Conservation (phyloP, 2,888 invertebrate genomes). For the Idaea straminata region DNA sequence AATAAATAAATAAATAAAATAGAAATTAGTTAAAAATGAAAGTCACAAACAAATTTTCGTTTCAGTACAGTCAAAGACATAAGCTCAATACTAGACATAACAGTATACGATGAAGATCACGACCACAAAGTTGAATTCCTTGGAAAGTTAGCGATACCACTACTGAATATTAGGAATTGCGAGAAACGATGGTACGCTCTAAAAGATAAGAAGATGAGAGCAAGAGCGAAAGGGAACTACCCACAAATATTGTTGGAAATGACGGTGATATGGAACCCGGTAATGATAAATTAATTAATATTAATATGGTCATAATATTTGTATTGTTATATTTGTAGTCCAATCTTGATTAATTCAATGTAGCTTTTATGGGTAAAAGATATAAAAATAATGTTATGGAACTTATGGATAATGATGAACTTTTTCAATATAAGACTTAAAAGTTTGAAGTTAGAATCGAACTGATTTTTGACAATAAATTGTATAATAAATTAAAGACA, state of each 20-base stretch:
- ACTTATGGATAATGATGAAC: too few relatives aligned
- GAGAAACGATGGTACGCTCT: conserved; percentile 97
- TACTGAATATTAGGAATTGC: conserved; percentile 91
- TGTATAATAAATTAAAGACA: too few relatives aligned
- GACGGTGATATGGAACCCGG: conserved; percentile 94
- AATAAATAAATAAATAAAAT: too few relatives aligned
- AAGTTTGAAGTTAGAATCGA: too few relatives aligned
- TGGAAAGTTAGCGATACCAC: conserved; percentile 93
- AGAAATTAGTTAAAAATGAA: too few relatives aligned
- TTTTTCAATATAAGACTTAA: too few relatives aligned
- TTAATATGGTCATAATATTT: too few relatives aligned
- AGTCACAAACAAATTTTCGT: conserved; percentile 18
- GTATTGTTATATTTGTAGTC: too few relatives aligned
- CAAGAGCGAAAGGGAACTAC: conserved; percentile 93
- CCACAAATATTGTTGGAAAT: conserved; percentile 95
- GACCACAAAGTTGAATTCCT: conserved; percentile 99
- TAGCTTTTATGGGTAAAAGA: too few relatives aligned
- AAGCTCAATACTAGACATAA: conserved; percentile 95
- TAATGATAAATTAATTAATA: conserved; percentile 51
- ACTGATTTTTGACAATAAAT: too few relatives aligned
- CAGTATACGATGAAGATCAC: conserved; percentile 98
- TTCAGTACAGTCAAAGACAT: conserved; percentile 95
- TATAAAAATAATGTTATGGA: too few relatives aligned
- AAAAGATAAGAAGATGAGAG: conserved; percentile 96
- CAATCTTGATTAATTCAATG: too few relatives aligned